phyloP scores from a whole-genome alignment of 1,140 invertebrate species.

The Drosophila lini region DNA sequence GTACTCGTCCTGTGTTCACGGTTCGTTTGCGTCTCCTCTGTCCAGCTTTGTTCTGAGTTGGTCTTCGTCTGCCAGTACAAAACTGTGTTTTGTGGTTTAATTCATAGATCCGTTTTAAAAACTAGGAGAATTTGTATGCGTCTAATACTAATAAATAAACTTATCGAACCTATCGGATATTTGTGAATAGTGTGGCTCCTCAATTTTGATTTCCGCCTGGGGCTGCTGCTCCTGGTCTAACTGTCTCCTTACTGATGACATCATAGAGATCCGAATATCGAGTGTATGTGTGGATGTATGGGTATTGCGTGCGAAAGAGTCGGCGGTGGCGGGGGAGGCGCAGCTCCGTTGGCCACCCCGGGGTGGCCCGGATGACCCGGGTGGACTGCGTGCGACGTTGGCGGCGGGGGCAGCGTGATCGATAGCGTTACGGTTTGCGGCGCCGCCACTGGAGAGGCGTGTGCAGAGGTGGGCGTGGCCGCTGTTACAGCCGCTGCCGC shows the following conservation, averaged over 20 bases:
- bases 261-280: slow-evolving; percentile 85
- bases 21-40: slow-evolving; percentile 15
- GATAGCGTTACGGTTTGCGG: slow-evolving; percentile 81
- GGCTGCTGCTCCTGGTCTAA: slow-evolving; percentile 4
- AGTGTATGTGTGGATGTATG: slow-evolving; percentile 84
- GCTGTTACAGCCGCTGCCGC: slow-evolving; percentile 35
- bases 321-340: slow-evolving; percentile 61
- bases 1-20: slow-evolving; percentile 61
- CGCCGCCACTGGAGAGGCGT: slow-evolving; percentile 57
- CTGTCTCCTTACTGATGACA: slow-evolving; percentile 67
- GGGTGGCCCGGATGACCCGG: slow-evolving; percentile 62
- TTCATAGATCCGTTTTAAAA: slow-evolving; percentile 54
- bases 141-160: slow-evolving; percentile 55
- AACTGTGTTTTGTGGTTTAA: slow-evolving; percentile 59
- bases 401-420: slow-evolving; percentile 67
- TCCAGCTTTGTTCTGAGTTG: slow-evolving; percentile 24
- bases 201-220: slow-evolving; percentile 14
- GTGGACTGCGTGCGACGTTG: slow-evolving; percentile 49
- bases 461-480: slow-evolving; percentile 55
- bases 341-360: slow-evolving; percentile 49
- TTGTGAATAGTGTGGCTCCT: slow-evolving; percentile 41
- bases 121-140: slow-evolving; percentile 65
- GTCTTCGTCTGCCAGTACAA: slow-evolving; percentile 40
- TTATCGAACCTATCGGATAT: slow-evolving; percentile 51
- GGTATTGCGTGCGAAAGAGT: slow-evolving; percentile 81